phyloP scores from a whole-genome alignment of 2,888 invertebrate genomes.

The Thalpophila matura region DNA sequence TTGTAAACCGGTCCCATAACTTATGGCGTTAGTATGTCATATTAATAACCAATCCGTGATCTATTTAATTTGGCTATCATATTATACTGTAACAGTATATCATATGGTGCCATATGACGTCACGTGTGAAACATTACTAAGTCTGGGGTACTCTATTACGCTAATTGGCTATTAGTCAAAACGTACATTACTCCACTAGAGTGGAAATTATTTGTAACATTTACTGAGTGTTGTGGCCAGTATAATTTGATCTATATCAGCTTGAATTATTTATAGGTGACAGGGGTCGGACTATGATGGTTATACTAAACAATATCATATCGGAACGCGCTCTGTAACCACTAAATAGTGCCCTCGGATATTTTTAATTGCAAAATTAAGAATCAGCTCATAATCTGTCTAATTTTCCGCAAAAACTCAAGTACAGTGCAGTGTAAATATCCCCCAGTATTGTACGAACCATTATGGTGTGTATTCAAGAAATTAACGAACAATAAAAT shows the following conservation, averaged over 20 bases:
- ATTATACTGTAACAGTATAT: slow-evolving; percentile 28
- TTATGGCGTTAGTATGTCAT: neutral
- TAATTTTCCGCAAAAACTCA: too few relatives aligned
- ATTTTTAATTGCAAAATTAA: too few relatives aligned
- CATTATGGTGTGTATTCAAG: too few relatives aligned
- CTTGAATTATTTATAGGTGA: neutral
- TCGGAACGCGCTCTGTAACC: too few relatives aligned
- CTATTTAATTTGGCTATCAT: slow-evolving; percentile 18
- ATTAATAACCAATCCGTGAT: slow-evolving; percentile 22
- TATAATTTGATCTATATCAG: neutral
- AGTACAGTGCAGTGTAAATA: too few relatives aligned
- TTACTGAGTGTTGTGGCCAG: neutral
- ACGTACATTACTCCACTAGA: slow-evolving; percentile 35
- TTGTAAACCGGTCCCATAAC: neutral
- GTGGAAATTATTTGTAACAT: slow-evolving; percentile 14
- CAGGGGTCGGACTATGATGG: neutral
- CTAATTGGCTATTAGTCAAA: slow-evolving; percentile 64
- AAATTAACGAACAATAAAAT: too few relatives aligned
- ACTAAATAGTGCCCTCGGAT: too few relatives aligned
- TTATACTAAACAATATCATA: neutral
- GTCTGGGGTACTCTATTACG: slow-evolving; percentile 44
- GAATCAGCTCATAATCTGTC: too few relatives aligned
- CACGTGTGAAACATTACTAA: slow-evolving; percentile 47
- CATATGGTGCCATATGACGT: slow-evolving; percentile 29
- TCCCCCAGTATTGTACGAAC: too few relatives aligned